Conservation (phyloP, 2,797 vertebrate species). For the Cynopterus sphinx region DNA sequence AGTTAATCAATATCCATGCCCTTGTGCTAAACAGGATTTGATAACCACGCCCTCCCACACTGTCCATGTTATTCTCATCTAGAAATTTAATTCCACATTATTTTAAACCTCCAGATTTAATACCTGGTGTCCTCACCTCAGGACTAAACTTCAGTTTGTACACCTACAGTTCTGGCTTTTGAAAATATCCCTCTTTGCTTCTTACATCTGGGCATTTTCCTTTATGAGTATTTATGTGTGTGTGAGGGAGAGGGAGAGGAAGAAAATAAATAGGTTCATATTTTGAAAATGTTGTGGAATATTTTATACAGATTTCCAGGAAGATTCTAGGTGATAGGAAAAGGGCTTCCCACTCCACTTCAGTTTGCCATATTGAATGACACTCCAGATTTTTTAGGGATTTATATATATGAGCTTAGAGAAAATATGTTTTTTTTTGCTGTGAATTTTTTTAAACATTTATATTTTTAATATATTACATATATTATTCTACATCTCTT, state of each 20-base stretch:
- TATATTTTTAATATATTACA: not conserved
- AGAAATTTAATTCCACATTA: not conserved
- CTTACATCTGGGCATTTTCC: not conserved
- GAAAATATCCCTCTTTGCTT: not conserved
- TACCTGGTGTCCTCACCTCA: not conserved
- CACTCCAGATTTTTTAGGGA: not conserved
- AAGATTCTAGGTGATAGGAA: not conserved
- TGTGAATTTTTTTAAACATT: not conserved
- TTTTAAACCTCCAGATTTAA: conserved; percentile 3
- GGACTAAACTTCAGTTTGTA: not conserved
- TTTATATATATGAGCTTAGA: not conserved
- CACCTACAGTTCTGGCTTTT: not conserved
- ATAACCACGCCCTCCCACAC: too few relatives aligned
- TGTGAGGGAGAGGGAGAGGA: not conserved
- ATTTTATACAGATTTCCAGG: not conserved
- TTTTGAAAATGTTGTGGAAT: not conserved
- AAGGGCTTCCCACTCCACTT: not conserved
- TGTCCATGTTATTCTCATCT: not conserved
- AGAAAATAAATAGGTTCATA: not conserved
- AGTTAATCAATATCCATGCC: not conserved
- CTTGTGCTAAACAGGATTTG: not conserved
- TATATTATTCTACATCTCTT: not conserved
- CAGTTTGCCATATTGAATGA: not conserved
- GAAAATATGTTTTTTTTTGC: not conserved
- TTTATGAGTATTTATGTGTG: not conserved